Evolutionary conservation across 1,140 invertebrate genomes (phyloP), one percentile per base, ranked within the genome.

Genomic region (Ceratina australensis): DNA sequence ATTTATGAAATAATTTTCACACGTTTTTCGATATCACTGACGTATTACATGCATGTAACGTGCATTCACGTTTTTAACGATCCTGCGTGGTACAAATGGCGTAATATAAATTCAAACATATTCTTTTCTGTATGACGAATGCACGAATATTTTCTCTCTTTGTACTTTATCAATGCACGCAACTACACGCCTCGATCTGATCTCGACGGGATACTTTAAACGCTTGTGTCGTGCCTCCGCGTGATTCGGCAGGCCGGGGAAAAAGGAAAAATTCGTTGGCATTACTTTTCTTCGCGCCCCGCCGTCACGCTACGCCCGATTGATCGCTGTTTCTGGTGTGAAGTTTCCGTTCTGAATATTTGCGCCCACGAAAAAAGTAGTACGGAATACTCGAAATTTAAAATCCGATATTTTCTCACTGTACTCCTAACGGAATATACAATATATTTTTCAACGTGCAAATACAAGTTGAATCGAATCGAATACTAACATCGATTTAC

Each of bases 111-210:
- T 47, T 63, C 28, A 60, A 78, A 84, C 81, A 77, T 83, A 80
- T 10, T 8, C 33, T 42, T 42, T 63, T 80, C 65, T 61, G 49
- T 83, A 81, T 84, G 83, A 84, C 78, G 83, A 83, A 83, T 83
- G 81, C 73, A 83, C 65, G 73, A 68, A 67, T 69, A 47, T 68
- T 33, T 72, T 76, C 67, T 3, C 63, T 22, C 72, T 26, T 42
- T 42, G 33, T 59, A 65, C 52, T 82, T 84, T 85, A 83, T 85
- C 83, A 74, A 85, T 84, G 83, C 83, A 84, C 74, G 83, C 83
- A 81, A 85, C 79, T 61, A n/a, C 10, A 60, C 71, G 57, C 59
- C 75, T 74, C 66, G 71, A 85, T 84, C 67, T 71, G 67, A 69
- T 84, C 69, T 57, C n/a, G n/a, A 12, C 59, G n/a, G 83, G 83